Evolutionary conservation across 2,113 vertebrate genomes (phyloP), one percentile per base, ranked within the genome.

Genomic region (Gorsachius goisagi): DNA sequence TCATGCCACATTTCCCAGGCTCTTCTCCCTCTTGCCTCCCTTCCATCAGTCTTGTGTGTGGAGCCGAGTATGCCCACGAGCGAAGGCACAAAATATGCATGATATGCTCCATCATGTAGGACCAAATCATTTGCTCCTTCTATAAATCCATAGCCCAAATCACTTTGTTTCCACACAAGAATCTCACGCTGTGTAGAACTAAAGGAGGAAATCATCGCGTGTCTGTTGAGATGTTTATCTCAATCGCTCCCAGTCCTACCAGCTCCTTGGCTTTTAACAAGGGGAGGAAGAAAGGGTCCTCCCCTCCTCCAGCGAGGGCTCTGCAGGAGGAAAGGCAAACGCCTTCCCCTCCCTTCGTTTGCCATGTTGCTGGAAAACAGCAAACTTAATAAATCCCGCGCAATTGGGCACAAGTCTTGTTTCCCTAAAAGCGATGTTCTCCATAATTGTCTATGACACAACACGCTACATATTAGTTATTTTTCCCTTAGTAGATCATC

Each of bases 381-480:
- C 91, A 74, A 85, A 68, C 93, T 94, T 87, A 72, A 96, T 97
- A 96, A 89, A 80, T 92, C 96, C 95, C 12, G 87, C 92, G 68
- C 95, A 94, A 97, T 67, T 83, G 97, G 97, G 97, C 96, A 95
- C 93, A 62, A 96, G 93, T 93, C 97, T 97, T 77, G 71, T 97
- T 97, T 95, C 92, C 96, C 95, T 95, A 85, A 94, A 97, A 97
- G 94, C 91, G 89, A 97, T 96, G 94, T 97, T 95, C 85, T 95
- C 95, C 93, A 83, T 97, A 97, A 97, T 97, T 95, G 93, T 91
- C 97, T 95, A 96, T 63, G 79, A 97, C 96, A 96, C 94, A 91
- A 96, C 76, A 93, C 33, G 91, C 92, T 80, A 73, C 85, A 80
- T 90, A 95, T 96, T 90, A 95, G 94, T 96, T 85, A 85, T 94